Evolutionary conservation across 1,140 invertebrate genomes (phyloP), one percentile per base, ranked within the genome.

Genomic region (Drosophila ogumai): DNA sequence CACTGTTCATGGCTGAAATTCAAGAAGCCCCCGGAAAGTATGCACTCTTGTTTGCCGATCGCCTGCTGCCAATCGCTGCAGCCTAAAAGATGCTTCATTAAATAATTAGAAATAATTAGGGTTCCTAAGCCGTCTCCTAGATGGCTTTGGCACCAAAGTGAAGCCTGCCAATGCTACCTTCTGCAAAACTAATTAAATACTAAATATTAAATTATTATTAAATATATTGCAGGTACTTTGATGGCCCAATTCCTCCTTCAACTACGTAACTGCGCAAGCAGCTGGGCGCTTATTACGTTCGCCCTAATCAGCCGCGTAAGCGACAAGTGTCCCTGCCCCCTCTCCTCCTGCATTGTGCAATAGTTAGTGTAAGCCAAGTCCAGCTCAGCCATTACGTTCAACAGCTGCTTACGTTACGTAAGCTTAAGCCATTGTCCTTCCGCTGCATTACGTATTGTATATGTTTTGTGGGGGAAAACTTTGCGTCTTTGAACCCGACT

Each of bases 351-450:
- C 2, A 8, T 67, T 67, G 22, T 67, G 65, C 60, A 38, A 46
- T 25, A 0, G 25, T 28, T 25, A 0, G 25, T 28, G 25, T 59
- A 9, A 25, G 59, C 61, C 32, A 32, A 25, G 25, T 66, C 10
- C 63, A 44, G 34, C 13, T 12, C 9, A 10, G 3, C 22, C 32
- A 50, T 28, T 32, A 32, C 22, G 15, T 25, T 40, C 41, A 7
- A 17, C 38, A 66, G 41, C 32, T 66, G 59, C 59, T 64, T 46
- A 32, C 59, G 43, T 67, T 40, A 67, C 61, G 60, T 49, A 41
- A 67, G 32, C 50, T 36, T 54, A 54, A 60, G 64, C 64, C 64
- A 34, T 61, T 41, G 32, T 22, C 15, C 40, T 44, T 17, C 10
- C 19, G 22, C 13, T n/a, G 7, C 17, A 32, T n/a, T 22, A 10